A percentile compares a stretch with the other conserved stretches of the same genome.
Evolutionary conservation across 2,888 invertebrate genomes (phyloP).

Genomic region (Nowickia ferox): DNA sequence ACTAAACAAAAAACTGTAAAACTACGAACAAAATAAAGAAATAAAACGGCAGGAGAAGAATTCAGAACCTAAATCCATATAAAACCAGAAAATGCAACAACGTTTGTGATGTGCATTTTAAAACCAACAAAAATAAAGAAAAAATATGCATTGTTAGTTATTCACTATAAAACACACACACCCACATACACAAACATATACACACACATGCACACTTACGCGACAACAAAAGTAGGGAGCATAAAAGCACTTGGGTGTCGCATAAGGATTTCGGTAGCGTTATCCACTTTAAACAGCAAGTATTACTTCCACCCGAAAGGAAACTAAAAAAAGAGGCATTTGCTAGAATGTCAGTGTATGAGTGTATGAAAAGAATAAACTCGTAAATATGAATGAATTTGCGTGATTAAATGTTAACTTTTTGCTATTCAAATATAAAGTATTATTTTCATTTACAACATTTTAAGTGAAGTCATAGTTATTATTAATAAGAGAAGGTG

Average conservation of each 20-base stretch:
- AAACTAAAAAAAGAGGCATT: conserved; percentile 52
- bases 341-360: background rate
- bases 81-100: conserved; percentile 72
- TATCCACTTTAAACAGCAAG: conserved; percentile 67
- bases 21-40: conserved; percentile 1
- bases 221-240: conserved; percentile 29
- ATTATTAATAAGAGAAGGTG: conserved; percentile 57
- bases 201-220: background rate
- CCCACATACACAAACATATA: background rate
- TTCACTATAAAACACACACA: background rate
- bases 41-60: conserved; percentile 6
- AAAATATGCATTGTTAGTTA: conserved; percentile 52
- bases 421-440: conserved; percentile 27
- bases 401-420: conserved; percentile 70
- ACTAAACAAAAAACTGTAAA: conserved; percentile 38
- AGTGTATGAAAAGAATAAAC: conserved; percentile 7
- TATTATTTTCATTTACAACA: conserved; percentile 41
- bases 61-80: conserved; percentile 70
- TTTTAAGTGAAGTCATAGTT: conserved; percentile 66
- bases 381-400: conserved; percentile 61
- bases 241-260: conserved; percentile 62
- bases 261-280: conserved; percentile 69
- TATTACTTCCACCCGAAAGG: conserved; percentile 51
- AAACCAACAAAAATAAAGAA: conserved; percentile 47
- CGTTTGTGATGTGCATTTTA: conserved; percentile 69